phyloP scores from a whole-genome alignment of 2,888 invertebrate species.

The Fragum sueziense region DNA sequence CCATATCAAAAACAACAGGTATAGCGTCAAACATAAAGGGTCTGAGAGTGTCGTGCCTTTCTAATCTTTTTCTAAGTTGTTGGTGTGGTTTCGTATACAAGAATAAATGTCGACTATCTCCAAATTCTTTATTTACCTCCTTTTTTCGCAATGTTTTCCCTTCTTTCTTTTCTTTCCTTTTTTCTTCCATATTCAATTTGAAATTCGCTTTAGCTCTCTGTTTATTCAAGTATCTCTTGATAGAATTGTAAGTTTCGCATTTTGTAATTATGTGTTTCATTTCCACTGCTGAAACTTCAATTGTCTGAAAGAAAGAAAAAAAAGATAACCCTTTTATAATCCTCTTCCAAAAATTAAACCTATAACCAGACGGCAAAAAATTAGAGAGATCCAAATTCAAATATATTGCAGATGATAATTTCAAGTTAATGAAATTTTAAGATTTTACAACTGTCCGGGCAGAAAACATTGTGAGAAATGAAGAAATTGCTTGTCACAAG shows the following conservation, averaged over 20 bases:
- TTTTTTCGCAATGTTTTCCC: background rate
- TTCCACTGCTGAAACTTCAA: background rate
- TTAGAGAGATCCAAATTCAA: too few relatives aligned
- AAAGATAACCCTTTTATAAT: too few relatives aligned
- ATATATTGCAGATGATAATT: too few relatives aligned
- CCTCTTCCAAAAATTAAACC: too few relatives aligned
- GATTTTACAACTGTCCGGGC: too few relatives aligned
- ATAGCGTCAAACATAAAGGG: background rate
- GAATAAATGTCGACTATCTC: background rate
- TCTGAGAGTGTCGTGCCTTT: background rate
- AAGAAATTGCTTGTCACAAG: too few relatives aligned
- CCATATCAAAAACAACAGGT: conserved; percentile 12
- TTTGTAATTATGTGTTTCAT: background rate
- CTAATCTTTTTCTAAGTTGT: background rate
- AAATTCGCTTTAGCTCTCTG: background rate
- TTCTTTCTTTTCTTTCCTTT: background rate
- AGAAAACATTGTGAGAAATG: too few relatives aligned
- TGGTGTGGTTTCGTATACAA: background rate
- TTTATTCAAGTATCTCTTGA: background rate
- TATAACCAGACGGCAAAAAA: too few relatives aligned
- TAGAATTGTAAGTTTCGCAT: background rate
- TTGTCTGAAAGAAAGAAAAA: background rate
- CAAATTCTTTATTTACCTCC: background rate
- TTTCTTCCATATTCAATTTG: background rate
- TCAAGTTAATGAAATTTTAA: too few relatives aligned